A percentile compares a stretch with the other conserved stretches of the same genome.
Conservation (phyloP, 2,888 invertebrate genomes). For the Napeogenes inachia region DNA sequence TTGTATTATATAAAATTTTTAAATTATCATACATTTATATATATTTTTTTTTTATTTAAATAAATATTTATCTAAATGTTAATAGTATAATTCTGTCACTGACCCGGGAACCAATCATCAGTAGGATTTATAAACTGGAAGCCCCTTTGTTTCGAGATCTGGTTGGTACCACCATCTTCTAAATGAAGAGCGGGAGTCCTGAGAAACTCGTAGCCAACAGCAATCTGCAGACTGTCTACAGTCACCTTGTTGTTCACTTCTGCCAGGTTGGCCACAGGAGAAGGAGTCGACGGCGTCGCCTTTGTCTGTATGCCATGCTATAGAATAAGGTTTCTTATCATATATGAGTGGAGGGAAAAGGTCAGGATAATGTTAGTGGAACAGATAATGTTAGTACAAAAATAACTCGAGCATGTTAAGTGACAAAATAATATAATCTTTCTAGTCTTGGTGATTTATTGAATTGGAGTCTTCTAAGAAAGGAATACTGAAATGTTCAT, state of each 20-base stretch:
- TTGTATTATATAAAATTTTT: background rate
- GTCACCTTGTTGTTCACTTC: conserved; percentile 85
- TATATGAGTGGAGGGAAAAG: conserved; percentile 44
- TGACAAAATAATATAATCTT: conserved; percentile 1
- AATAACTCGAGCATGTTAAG: conserved; percentile 10
- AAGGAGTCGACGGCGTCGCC: conserved; percentile 90
- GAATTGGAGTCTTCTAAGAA: conserved; percentile 7
- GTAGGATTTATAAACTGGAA: conserved; percentile 92
- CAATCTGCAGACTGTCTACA: conserved; percentile 84
- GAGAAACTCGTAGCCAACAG: conserved; percentile 90
- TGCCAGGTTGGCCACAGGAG: conserved; percentile 88
- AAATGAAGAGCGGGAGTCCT: conserved; percentile 82
- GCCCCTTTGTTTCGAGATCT: conserved; percentile 86
- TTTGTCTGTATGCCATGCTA: conserved; percentile 89
- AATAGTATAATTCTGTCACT: conserved; percentile 24
- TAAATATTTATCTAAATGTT: background rate
- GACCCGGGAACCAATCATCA: conserved; percentile 92
- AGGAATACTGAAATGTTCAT: conserved; percentile 1
- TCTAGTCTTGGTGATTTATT: background rate
- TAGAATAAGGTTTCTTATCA: conserved; percentile 67
- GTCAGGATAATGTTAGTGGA: conserved; percentile 40
- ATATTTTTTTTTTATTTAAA: background rate
- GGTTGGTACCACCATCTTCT: conserved; percentile 83
- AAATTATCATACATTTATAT: background rate
- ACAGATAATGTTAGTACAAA: conserved; percentile 29